Evolutionary conservation across 2,888 invertebrate genomes (phyloP), one percentile per base, ranked within the genome.

Genomic region (Plebejus argus): DNA sequence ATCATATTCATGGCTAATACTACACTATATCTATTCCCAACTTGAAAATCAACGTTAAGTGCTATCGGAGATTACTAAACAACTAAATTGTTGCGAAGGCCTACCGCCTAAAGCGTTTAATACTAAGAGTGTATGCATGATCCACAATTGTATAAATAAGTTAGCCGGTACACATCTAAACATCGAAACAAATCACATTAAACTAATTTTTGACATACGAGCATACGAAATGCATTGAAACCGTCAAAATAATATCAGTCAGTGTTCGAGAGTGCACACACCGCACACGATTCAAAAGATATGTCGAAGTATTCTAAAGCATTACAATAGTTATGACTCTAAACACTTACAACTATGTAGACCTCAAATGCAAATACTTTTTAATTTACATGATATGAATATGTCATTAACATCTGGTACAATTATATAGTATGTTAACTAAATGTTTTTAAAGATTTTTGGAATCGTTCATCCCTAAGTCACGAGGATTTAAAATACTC

Each of bases 341-440:
- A 93, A 91, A 89, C 87, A 90, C 93, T 92, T 93, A 93, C 85
- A 91, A 86, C 92, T 93, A 93, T 89, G 87, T 91, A 93, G 93
- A 93, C 93, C 93, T 94, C 93, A 94, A 94, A 93, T 94, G 94
- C 94, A 93, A 93, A 93, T 93, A 94, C 92, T 93, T 92, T 84
- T 82, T 20, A 92, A 91, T 93, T 92, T 93, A 94, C 93, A 93
- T 93, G 94, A 94, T 94, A 94, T 94, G 94, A 93, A 93, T 93
- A 92, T 91, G 92, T 92, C 91, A 91, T 91, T 92, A 90, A 92
- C 91, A 89, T 92, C 91, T 90, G 91, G 91, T 90, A 90, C 87
- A 88, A 85, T 87, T 85, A 87, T 91, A 85, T 88, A 87, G 82
- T 81, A 85, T 87, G 87, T 88, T 87, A 87, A 76, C 76, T 58